Percentiles rank a stretch among this genome's conserved stretches.
These are phyloP conservation scores for Symphodus melops DNA, from an alignment of 2,113 vertebrate species.

Conservation along the genomic window DNA sequence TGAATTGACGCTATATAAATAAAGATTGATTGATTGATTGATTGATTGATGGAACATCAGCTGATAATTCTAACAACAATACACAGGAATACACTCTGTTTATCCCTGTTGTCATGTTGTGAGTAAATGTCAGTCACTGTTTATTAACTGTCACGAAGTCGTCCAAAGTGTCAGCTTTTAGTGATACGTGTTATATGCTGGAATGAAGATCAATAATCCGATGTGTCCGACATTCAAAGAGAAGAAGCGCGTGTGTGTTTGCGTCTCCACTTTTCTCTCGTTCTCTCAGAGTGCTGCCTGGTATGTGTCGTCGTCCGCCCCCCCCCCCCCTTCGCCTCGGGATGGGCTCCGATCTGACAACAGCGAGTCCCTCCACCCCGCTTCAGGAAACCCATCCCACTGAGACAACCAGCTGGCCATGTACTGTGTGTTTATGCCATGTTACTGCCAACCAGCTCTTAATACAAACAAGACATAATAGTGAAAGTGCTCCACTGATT, in stretches of 20 bases:
- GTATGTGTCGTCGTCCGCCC: too few species aligned
- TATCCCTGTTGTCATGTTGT: too few species aligned
- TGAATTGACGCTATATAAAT: too few species aligned
- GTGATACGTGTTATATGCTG: not conserved
- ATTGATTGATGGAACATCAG: too few species aligned
- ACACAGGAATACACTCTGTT: too few species aligned
- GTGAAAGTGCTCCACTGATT: not conserved
- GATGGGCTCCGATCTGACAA: constrained; percentile 77
- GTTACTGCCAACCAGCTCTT: constrained; percentile 11
- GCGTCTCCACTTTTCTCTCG: constrained; percentile 2
- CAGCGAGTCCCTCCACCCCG: constrained; percentile 53
- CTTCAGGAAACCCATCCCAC: constrained; percentile 83
- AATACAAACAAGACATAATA: not conserved
- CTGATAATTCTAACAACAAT: too few species aligned
- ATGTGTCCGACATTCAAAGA: not conserved
- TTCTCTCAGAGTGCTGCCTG: constrained; percentile 56
- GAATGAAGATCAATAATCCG: constrained; percentile 12
- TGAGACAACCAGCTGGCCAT: constrained; percentile 27
- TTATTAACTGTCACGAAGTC: not conserved
- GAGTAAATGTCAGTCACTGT: too few species aligned
- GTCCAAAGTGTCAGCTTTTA: not conserved
- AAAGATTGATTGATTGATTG: too few species aligned
- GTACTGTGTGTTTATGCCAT: constrained; percentile 11
- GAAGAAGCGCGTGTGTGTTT: not conserved
- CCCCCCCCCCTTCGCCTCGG: constrained; percentile 53